Base-by-base conservation (phyloP, 2,113 vertebrate genomes). In the Phaethornis superciliosus region DNA sequence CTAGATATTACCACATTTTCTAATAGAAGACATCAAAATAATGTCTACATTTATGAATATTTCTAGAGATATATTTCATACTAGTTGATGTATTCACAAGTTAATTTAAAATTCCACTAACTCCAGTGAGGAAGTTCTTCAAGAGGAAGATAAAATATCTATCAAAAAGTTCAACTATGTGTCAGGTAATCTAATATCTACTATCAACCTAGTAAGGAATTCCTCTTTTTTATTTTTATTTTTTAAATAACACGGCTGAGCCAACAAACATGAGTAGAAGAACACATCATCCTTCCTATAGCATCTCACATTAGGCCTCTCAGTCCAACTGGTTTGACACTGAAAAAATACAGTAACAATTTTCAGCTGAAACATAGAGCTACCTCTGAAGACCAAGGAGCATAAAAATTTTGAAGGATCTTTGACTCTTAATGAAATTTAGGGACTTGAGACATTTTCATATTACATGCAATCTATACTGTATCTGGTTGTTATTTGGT, bases 91-190 rank as follows among this genome's bases (percentile, higher is more conserved):
- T n/a, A 52, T 35, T 89, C 71, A 62, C 10, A 3, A 15, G 28
- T 83, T 80, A 85, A 94, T 94, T 89, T 95, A 95, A 93, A 91
- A 95, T 94, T 93, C 88, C 79, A 94, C 94, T 94, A 93, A 85
- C 76, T 88, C 22, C 6, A 81, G 10, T 49, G 71, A 40, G 40
- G 40, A 40, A 40, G 40, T 40, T 40, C 30, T 88, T 94, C 51
- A 68, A 64, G 22, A 85, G 37, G 37, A 91, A 77, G 30, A 83
- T 88, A 90, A 76, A 70, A 35, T 32, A 89, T 1, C 51, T 55
- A 51, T 69, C 67, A 77, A 72, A 91, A 94, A 27, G 21, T 69
- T 92, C 62, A 91, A 13, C n/a, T 64, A 30, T 30, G 8, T 59
- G 24, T 69, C 23, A 56, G 67, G 89, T 91, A 87, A 76, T 69